Percentiles rank a stretch among this genome's conserved stretches.
Evolutionary conservation across 2,888 invertebrate species (phyloP).

Genomic region (Acrobasis consociella): DNA sequence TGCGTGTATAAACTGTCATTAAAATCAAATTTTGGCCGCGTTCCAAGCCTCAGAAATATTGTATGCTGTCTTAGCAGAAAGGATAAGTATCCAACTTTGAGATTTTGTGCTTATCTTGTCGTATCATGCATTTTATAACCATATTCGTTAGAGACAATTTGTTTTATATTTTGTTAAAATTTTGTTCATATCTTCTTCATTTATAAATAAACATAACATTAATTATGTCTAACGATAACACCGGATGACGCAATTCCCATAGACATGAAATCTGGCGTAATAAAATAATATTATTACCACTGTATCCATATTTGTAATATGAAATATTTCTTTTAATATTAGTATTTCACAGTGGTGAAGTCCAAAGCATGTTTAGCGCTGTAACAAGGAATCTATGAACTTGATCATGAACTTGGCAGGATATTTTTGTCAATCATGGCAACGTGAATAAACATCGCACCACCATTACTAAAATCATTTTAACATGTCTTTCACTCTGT

Average conservation of each 20-base stretch:
- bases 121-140: conserved; percentile 40
- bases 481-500: too few relatives aligned
- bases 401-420: too few relatives aligned
- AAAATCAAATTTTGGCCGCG: conserved; percentile 76
- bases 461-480: too few relatives aligned
- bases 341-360: too few relatives aligned
- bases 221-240: neutral
- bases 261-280: neutral
- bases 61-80: conserved; percentile 69
- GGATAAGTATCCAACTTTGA: conserved; percentile 51
- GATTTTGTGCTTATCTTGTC: conserved; percentile 49
- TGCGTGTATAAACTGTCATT: conserved; percentile 76
- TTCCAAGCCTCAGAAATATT: conserved; percentile 72
- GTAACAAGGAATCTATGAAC: too few relatives aligned
- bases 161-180: neutral
- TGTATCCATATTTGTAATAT: neutral
- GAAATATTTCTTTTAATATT: too few relatives aligned
- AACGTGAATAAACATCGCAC: too few relatives aligned
- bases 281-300: neutral
- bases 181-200: neutral
- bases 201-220: neutral
- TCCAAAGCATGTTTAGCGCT: too few relatives aligned
- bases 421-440: too few relatives aligned
- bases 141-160: neutral
- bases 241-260: neutral